phyloP scores from a whole-genome alignment of 2,113 vertebrate genomes.

The Electrona antarctica region DNA sequence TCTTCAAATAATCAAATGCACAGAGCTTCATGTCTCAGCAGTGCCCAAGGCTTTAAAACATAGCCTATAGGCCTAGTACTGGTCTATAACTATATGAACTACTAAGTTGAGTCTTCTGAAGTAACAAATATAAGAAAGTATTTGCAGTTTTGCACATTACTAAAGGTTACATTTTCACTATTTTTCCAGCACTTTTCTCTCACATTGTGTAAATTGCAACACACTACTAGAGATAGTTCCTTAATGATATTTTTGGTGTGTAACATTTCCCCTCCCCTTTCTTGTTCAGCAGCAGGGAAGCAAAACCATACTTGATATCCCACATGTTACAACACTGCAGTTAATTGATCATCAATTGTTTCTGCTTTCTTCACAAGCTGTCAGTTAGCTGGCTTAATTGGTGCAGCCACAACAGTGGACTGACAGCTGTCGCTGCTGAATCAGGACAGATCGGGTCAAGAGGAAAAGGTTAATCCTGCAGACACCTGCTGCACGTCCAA shows the following conservation, averaged over 20 bases:
- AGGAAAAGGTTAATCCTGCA: conserved; percentile 48
- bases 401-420: not conserved
- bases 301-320: too few species aligned
- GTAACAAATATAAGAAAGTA: not conserved
- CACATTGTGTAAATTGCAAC: too few species aligned
- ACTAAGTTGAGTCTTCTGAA: too few species aligned
- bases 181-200: too few species aligned
- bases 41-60: not conserved
- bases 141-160: too few species aligned
- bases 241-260: too few species aligned
- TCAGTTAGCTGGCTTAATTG: not conserved
- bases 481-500: conserved; percentile 8
- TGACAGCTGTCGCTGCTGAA: conserved; percentile 52
- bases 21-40: conserved; percentile 18
- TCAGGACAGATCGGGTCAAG: conserved; percentile 24
- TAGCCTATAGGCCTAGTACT: not conserved
- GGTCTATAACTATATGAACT: too few species aligned
- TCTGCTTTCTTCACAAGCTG: not conserved
- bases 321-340: too few species aligned
- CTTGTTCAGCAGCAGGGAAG: too few species aligned
- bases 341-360: not conserved
- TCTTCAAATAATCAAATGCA: conserved; percentile 32
- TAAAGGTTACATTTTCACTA: too few species aligned
- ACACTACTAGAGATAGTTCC: too few species aligned
- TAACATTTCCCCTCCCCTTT: too few species aligned